These are phyloP conservation scores for Mellivora capensis DNA, from an alignment of 2,113 vertebrate genomes.

Conservation along the genomic window DNA sequence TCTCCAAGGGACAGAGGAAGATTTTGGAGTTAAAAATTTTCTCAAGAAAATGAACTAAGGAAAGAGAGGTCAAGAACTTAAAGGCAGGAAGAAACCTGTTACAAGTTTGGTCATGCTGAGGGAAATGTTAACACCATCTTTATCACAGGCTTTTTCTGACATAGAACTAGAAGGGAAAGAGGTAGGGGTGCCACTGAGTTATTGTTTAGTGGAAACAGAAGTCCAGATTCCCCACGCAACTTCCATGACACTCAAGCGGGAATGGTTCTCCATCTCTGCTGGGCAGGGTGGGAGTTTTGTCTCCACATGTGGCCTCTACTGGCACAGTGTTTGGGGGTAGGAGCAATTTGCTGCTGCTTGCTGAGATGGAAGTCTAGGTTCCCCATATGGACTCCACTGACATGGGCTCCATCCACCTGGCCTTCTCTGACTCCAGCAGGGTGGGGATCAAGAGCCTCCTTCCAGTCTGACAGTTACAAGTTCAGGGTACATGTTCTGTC, in stretches of 20 bases:
- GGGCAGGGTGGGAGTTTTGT: neutral
- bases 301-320: too few species aligned
- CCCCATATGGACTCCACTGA: neutral
- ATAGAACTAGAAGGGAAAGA: rapidly evolving
- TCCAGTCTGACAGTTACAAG: neutral
- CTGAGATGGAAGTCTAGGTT: neutral
- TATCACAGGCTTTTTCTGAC: neutral
- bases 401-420: neutral
- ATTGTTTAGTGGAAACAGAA: neutral
- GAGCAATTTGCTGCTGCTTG: neutral
- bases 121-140: neutral
- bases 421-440: neutral
- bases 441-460: rapidly evolving
- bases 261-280: neutral
- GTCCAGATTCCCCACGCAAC: neutral
- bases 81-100: neutral
- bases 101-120: neutral
- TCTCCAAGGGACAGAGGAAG: neutral
- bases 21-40: neutral
- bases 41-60: neutral
- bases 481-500: too few species aligned
- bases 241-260: neutral
- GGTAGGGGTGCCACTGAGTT: neutral
- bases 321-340: too few species aligned
- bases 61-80: neutral